Evolutionary conservation across 2,113 vertebrate species (phyloP).

Genomic region (Neolamprologus devosi): DNA sequence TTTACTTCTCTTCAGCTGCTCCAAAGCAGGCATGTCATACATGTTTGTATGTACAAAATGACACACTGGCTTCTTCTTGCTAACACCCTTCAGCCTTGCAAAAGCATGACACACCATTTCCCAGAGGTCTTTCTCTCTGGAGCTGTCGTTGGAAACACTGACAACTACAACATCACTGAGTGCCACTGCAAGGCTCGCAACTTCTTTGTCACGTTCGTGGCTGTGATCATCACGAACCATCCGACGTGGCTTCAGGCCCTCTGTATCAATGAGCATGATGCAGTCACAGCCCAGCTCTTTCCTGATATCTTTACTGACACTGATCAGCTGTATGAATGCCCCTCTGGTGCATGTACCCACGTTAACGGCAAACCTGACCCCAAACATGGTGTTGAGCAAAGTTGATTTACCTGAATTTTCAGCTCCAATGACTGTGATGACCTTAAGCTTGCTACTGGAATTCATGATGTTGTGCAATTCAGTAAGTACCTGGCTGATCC

Average conservation of each 20-base stretch:
- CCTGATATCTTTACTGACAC: conserved; percentile 43
- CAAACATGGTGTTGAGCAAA: conserved; percentile 78
- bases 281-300: conserved; percentile 66
- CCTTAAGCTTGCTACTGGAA: conserved; percentile 7
- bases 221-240: conserved; percentile 7
- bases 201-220: conserved; percentile 45
- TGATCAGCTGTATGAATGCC: conserved; percentile 55
- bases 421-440: conserved; percentile 30
- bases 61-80: conserved; percentile 30
- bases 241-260: conserved; percentile 42
- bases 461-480: background rate
- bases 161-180: conserved; percentile 42
- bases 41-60: conserved; percentile 49
- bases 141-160: conserved; percentile 44
- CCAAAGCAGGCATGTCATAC: background rate
- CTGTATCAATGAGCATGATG: conserved; percentile 71
- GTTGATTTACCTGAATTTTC: conserved; percentile 66
- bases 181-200: conserved; percentile 40
- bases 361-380: conserved; percentile 67
- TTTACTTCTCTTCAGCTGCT: conserved; percentile 2
- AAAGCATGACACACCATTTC: conserved; percentile 69
- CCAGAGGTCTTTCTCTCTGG: conserved; percentile 61
- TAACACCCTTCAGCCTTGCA: conserved; percentile 52
- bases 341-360: conserved; percentile 63
- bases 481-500: conserved; percentile 25